Conservation (phyloP, 2,888 invertebrate species). For the Dermolepida albohirtum region DNA sequence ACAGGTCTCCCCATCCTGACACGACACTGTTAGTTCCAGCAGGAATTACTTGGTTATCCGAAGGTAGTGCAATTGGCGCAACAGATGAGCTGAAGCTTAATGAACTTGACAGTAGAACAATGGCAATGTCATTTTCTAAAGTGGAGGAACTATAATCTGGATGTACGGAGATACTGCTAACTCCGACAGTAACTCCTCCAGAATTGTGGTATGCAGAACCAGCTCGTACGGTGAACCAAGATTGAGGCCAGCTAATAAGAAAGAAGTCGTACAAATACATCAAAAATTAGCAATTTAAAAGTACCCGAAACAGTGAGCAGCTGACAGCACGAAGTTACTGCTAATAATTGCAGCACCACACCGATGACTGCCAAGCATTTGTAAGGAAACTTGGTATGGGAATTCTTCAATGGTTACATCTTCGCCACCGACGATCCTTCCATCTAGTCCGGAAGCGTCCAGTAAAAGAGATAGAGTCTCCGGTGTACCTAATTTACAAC, state of each 20-base stretch:
- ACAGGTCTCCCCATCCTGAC: not conserved
- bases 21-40: conserved; percentile 9
- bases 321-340: conserved; percentile 50
- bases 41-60: not conserved
- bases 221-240: conserved; percentile 8
- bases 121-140: conserved; percentile 14
- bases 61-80: not conserved
- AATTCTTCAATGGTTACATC: conserved; percentile 48
- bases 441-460: conserved; percentile 43
- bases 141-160: conserved; percentile 13
- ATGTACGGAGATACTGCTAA: conserved; percentile 18
- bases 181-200: conserved; percentile 28
- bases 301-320: conserved; percentile 53
- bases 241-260: not conserved
- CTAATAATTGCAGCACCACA: conserved; percentile 55
- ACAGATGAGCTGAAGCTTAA: not conserved
- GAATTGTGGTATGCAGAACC: conserved; percentile 29
- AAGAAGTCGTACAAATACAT: too few relatives aligned
- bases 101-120: not conserved
- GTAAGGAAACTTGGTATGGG: conserved; percentile 53
- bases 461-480: too few relatives aligned
- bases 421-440: conserved; percentile 54
- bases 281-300: not conserved
- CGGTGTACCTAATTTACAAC: not conserved
- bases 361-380: conserved; percentile 46